phyloP scores from a whole-genome alignment of 2,888 invertebrate genomes.

The Boloria selene region DNA sequence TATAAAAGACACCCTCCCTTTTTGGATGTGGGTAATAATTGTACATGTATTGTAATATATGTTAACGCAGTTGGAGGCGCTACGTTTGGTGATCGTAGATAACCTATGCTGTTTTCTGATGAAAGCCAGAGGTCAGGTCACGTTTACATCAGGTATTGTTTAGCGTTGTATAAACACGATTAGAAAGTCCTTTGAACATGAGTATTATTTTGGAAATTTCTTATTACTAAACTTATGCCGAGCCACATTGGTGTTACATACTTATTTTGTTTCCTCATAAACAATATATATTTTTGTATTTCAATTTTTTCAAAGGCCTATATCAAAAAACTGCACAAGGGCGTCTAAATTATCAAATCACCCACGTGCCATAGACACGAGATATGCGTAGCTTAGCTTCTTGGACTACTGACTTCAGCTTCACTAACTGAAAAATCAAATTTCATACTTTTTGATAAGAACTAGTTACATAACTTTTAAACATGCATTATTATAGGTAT shows the following conservation, averaged over 20 bases:
- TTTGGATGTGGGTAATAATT: background rate
- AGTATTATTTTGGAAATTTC: background rate
- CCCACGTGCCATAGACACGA: no score
- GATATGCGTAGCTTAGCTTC: no score
- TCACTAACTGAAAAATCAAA: background rate
- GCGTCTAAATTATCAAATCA: no score
- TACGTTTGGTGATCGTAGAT: constrained; percentile 28
- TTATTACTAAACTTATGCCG: background rate
- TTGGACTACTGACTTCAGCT: background rate
- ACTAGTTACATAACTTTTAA: no score
- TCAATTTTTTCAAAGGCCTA: no score
- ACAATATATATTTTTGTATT: no score
- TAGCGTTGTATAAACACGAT: constrained; percentile 21
- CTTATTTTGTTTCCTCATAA: no score
- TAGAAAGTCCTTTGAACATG: constrained; percentile 14
- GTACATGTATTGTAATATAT: constrained; percentile 14
- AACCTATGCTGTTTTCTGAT: constrained; percentile 23
- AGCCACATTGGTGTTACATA: no score
- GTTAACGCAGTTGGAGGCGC: constrained; percentile 21
- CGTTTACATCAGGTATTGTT: constrained; percentile 9
- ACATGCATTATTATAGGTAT: no score
- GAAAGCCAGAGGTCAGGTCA: constrained; percentile 18
- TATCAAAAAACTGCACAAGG: no score
- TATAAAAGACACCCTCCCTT: no score
- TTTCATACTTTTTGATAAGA: no score